Evolutionary conservation across 2,113 vertebrate genomes (phyloP).

Genomic region (Hipposideros armiger): DNA sequence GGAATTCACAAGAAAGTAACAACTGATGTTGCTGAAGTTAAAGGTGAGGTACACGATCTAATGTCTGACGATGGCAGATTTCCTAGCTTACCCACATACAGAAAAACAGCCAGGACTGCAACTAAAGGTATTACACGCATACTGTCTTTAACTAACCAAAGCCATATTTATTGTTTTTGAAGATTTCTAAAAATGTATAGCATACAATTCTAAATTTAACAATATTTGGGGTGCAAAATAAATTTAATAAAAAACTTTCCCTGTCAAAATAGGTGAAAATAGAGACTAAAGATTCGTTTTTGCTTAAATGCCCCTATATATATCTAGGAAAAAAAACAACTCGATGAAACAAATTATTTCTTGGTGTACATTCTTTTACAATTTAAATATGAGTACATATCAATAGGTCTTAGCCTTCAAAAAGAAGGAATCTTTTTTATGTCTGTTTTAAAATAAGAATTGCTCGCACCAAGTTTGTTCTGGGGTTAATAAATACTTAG

Average conservation of each 20-base stretch:
- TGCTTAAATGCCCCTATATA: neutral
- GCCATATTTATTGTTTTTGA: neutral
- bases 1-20: conserved; percentile 43
- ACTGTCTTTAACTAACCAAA: neutral
- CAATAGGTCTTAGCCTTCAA: neutral
- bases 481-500: neutral
- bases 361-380: neutral
- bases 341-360: neutral
- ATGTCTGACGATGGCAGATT: neutral
- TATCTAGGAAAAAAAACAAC: neutral
- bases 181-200: neutral
- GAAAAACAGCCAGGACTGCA: neutral
- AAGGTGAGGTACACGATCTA: neutral
- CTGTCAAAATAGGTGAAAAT: neutral
- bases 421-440: neutral
- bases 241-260: neutral
- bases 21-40: neutral
- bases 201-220: neutral
- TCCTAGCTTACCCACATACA: neutral
- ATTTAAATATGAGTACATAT: neutral
- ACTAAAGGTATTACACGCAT: neutral
- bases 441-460: neutral
- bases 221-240: neutral
- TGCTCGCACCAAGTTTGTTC: neutral
- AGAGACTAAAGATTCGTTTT: neutral